Conservation (phyloP, 2,113 vertebrate genomes). For the Microcebus griseorufus region DNA sequence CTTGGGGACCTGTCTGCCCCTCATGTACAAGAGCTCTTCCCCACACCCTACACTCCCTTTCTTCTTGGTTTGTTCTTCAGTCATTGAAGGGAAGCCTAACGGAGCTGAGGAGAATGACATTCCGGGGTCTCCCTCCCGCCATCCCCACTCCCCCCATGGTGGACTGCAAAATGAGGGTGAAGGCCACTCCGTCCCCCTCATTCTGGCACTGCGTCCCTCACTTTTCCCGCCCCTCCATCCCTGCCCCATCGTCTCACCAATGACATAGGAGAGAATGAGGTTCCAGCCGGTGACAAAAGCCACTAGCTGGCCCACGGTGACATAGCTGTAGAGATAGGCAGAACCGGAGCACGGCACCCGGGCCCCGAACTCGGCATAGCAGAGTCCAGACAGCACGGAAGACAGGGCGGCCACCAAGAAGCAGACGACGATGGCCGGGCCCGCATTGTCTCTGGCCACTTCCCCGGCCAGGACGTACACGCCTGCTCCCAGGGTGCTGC, state of each 20-base stretch:
- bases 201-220: not conserved
- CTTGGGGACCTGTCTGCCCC: too few species aligned
- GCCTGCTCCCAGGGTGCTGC: constrained; percentile 93
- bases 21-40: not conserved
- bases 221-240: not conserved
- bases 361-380: constrained; percentile 95
- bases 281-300: constrained; percentile 97
- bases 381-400: constrained; percentile 92
- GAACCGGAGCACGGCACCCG: constrained; percentile 94
- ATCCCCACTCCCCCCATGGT: not conserved
- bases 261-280: constrained; percentile 95
- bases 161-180: too few species aligned
- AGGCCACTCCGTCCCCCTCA: not conserved
- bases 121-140: not conserved
- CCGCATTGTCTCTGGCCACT: constrained; percentile 89
- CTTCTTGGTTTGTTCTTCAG: not conserved
- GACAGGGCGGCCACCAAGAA: constrained; percentile 93
- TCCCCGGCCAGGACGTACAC: constrained; percentile 93
- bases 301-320: constrained; percentile 95
- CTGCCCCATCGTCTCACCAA: constrained; percentile 83
- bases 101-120: not conserved
- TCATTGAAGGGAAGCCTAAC: not conserved
- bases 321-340: constrained; percentile 95
- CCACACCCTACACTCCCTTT: not conserved
- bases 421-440: constrained; percentile 92